Base-by-base conservation (phyloP, 1,140 invertebrate species). In the Zaprionus inermis region DNA sequence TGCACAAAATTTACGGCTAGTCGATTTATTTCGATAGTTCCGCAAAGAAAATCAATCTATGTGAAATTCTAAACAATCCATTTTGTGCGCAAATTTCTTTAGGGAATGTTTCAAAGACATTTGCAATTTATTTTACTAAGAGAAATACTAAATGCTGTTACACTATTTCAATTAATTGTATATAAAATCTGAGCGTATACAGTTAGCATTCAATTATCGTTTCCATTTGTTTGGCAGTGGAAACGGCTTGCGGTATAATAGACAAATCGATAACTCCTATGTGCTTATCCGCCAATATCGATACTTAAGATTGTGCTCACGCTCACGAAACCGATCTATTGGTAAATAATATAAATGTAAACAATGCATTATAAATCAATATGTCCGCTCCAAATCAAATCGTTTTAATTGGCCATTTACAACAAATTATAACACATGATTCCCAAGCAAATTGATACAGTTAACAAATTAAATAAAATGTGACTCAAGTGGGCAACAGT, bases 391-490 rank as follows among this genome's bases (percentile, higher is more conserved):
- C 65, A 38, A 67, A 49, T 67, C 54, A 58, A 22, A 65, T 16
- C 18, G 14, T 11, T 54, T 65, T 36, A 55, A 54, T 38, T 44
- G 16, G 32, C 30, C 51, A 30, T 57, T 67, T 46, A 32, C 28
- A 41, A 44, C 32, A 57, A 5, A 28, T 66, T 41, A 81, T 78
- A 18, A 74, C 74, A 57, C 18, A 41, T 41, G 16, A 41, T 41
- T 41, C 14, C 38, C 38, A 44, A 16, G 38, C 7, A 82, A 85
- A 86, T 82, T 82, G 79, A 79, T 83, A 76, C 41, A 68, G 51
- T 41, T 71, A 55, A 44, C 77, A 83, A 83, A 88, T 88, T 80
- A 77, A 88, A 84, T 79, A 60, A 70, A 78, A 89, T 88, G 84
- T 84, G 63, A 77, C 67, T 78, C 76, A 57, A 82, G 71, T 78